phyloP scores from a whole-genome alignment of 64 coral and sea anemone genomes.

The Pachyseris speciosa region DNA sequence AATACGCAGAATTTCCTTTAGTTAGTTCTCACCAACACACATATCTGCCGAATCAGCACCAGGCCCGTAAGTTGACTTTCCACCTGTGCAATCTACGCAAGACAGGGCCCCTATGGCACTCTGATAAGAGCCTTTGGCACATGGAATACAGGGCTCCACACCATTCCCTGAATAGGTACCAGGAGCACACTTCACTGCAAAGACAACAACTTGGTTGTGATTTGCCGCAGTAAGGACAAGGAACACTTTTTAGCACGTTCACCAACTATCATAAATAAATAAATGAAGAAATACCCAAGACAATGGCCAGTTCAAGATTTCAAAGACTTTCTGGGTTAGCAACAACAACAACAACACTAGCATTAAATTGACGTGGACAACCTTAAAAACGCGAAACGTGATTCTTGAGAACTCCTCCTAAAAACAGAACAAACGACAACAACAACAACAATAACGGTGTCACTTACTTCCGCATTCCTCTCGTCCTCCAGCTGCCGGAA shows the following conservation, averaged over 20 bases:
- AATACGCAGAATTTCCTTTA: too few relatives aligned
- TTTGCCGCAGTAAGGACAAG: neutral
- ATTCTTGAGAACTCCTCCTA: too few relatives aligned
- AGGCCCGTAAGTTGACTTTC: constrained; percentile 81
- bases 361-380: too few relatives aligned
- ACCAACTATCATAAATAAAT: too few relatives aligned
- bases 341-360: too few relatives aligned
- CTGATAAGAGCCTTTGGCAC: constrained; percentile 84
- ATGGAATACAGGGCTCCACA: constrained; percentile 91
- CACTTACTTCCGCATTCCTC: constrained; percentile 98
- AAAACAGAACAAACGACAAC: too few relatives aligned
- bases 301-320: too few relatives aligned
- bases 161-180: constrained; percentile 91
- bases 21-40: constrained; percentile 76
- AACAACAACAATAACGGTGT: neutral
- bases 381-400: too few relatives aligned
- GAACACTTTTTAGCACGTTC: neutral
- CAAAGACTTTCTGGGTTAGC: too few relatives aligned
- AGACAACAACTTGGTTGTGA: neutral
- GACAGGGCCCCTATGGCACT: constrained; percentile 62
- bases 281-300: too few relatives aligned
- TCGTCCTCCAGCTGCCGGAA: constrained; percentile 67
- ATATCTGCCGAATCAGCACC: constrained; percentile 67
- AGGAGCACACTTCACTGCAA: constrained; percentile 88
- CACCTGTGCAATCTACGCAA: constrained; percentile 75